Evolutionary conservation across 1,140 invertebrate genomes (phyloP), one percentile per base, ranked within the genome.

Genomic region (Eupeodes corollae): DNA sequence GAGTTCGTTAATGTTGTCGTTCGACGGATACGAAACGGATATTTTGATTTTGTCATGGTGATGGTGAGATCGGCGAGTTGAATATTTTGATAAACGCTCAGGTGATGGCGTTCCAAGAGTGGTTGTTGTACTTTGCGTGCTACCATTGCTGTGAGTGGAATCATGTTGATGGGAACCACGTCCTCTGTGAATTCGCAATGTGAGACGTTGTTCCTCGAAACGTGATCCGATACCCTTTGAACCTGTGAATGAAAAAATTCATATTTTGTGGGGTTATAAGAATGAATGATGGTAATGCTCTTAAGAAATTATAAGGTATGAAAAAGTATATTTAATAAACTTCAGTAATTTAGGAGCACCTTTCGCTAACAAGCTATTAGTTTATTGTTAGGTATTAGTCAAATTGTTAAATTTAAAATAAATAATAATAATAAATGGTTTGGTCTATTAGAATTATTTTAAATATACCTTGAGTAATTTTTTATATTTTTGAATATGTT

Each of bases 141-240:
- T 66, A 12, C 63, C 63, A 37, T 65, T 66, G 50, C 63, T 66
- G 47, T 67, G 56, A 48, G 61, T 59, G 6, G 61, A 63, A 44
- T 64, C 63, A 42, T 66, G 61, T 40, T 67, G 60, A 37, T 65
- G 60, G 9, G 58, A 61, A 31, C 63, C 60, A 14, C 63, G 52
- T 2, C 89, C 90, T 3, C 91, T 74, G 68, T 97, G 93, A 55
- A 97, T 94, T 45, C 93, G 78, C 41, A 97, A 69, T 1, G 91
- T 96, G 19, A 96, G 72, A 19, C 88, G 79, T 64, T 92, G 87
- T 63, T 93, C 88, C 53, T 91, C 83, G 65, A 89, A 86, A 38
- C 85, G 73, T 11, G 62, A 63, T 73, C 42, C 61, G 45, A 79
- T 62, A 16, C 76, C 75, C 48, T 67, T 66, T 37, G 61, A 64